phyloP scores from a whole-genome alignment of 1,140 invertebrate genomes.

The Olivierus martensii region DNA sequence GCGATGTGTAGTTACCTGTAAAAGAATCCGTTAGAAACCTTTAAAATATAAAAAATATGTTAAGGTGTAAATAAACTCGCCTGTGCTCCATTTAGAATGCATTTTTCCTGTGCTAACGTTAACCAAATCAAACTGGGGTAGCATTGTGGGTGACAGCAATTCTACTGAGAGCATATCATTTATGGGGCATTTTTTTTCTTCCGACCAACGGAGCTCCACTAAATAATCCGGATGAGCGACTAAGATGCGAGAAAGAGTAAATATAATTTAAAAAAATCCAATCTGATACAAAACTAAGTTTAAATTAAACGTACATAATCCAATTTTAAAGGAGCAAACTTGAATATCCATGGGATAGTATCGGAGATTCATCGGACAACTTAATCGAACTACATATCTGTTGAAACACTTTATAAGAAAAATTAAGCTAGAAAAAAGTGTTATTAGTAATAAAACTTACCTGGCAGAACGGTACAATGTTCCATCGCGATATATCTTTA shows the following conservation, averaged over 20 bases:
- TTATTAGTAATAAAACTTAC: neutral
- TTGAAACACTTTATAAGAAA: too few species aligned
- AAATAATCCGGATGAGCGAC: neutral
- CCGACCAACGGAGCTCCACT: conserved; percentile 5
- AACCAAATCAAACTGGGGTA: neutral
- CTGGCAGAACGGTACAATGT: conserved; percentile 4
- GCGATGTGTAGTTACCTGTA: conserved; percentile 1
- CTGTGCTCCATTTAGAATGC: neutral
- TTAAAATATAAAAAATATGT: too few species aligned
- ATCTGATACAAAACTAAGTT: too few species aligned
- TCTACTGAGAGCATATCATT: neutral
- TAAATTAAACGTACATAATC: conserved; percentile 7
- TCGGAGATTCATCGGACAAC: conserved; percentile 4
- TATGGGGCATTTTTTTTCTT: neutral
- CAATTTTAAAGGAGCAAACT: conserved; percentile 2
- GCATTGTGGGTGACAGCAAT: neutral
- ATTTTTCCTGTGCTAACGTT: neutral
- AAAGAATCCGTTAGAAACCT: too few species aligned
- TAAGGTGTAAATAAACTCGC: too few species aligned
- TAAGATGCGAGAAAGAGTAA: neutral
- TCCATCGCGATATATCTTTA: neutral
- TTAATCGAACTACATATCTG: conserved; percentile 7
- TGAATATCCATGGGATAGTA: conserved; percentile 13
- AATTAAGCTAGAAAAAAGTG: too few species aligned
- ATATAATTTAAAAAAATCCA: too few species aligned